Evolutionary conservation across 2,113 vertebrate species (phyloP).

Genomic region (Mormoops blainvillei): DNA sequence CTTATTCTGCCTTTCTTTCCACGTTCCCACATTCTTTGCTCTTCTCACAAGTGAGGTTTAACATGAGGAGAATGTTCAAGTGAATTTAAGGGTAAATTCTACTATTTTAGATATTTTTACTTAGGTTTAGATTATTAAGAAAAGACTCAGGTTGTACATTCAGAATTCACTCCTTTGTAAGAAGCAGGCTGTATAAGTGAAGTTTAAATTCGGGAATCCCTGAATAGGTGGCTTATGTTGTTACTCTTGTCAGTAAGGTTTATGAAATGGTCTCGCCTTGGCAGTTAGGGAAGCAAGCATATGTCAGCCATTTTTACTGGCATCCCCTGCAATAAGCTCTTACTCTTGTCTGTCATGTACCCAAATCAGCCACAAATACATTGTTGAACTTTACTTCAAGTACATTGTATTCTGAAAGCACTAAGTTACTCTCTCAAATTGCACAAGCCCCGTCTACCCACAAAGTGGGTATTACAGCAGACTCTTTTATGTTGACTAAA

Average conservation of each 20-base stretch:
- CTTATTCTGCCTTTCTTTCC: neutral
- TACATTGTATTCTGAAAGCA: neutral
- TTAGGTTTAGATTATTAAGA: neutral
- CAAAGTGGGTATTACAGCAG: neutral
- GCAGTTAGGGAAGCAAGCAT: neutral
- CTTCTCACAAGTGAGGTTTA: neutral
- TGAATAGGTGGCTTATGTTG: neutral
- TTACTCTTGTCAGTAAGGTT: neutral
- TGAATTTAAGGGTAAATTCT: neutral
- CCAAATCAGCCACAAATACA: neutral
- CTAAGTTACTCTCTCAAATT: neutral
- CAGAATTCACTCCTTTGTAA: neutral
- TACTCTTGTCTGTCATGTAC: neutral
- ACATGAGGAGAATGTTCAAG: neutral
- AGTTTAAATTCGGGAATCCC: neutral
- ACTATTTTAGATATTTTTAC: neutral
- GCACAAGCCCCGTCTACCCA: neutral
- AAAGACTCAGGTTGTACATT: neutral
- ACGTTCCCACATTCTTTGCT: neutral
- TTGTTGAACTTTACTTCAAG: neutral
- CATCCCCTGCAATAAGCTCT: neutral
- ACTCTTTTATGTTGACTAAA: neutral
- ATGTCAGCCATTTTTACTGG: neutral
- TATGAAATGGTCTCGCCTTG: neutral
- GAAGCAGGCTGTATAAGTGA: neutral